phyloP scores from a whole-genome alignment of 2,113 vertebrate species.

The Sorex araneus region DNA sequence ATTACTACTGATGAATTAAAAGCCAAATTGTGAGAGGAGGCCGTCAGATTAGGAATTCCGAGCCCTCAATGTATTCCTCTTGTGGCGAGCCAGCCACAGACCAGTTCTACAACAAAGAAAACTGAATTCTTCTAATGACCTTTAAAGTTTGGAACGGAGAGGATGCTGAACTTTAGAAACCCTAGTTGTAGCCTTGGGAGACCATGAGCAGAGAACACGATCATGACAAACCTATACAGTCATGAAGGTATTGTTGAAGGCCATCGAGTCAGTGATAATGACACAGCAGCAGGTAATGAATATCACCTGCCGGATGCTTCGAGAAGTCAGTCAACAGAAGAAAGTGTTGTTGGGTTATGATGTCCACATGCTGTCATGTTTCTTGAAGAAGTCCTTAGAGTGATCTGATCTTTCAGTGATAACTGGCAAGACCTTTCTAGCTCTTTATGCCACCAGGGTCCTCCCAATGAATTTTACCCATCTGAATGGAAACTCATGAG shows the following conservation, averaged over 20 bases:
- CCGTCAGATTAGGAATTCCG: accelerated
- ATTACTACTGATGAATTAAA: not conserved
- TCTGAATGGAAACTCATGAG: not conserved
- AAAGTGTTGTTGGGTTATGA: not conserved
- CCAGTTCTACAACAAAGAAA: not conserved
- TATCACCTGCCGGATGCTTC: not conserved
- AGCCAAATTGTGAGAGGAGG: not conserved
- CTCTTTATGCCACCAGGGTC: not conserved
- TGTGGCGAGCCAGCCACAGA: not conserved
- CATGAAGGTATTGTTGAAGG: not conserved
- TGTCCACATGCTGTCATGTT: not conserved
- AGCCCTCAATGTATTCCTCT: not conserved
- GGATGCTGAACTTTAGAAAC: not conserved
- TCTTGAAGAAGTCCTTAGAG: not conserved
- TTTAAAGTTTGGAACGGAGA: not conserved
- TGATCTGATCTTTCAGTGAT: not conserved
- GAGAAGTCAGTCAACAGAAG: not conserved
- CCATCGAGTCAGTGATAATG: not conserved
- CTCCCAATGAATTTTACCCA: not conserved
- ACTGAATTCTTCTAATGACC: not conserved
- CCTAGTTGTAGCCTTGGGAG: not conserved
- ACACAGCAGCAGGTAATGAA: not conserved
- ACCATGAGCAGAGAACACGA: not conserved
- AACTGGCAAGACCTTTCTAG: not conserved
- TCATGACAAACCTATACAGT: not conserved